A percentile compares a stretch with the other conserved stretches of the same genome.
Conservation (phyloP, 1,140 invertebrate species). For the Vollenhovia emeryi region DNA sequence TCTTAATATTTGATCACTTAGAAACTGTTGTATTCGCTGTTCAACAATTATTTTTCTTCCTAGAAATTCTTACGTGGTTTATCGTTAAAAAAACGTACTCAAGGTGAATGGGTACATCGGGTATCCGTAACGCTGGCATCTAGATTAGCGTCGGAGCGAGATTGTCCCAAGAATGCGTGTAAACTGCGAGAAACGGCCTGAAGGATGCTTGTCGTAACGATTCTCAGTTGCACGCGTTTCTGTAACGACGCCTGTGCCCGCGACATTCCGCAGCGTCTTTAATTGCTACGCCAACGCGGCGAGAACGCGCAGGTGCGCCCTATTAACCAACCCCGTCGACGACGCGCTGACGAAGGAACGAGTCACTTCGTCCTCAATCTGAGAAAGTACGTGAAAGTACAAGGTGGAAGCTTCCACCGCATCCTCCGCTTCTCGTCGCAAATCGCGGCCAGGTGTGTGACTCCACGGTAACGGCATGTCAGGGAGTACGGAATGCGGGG, state of each 20-base stretch:
- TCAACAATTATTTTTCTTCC: constrained; percentile 1
- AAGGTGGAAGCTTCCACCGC: constrained; percentile 1
- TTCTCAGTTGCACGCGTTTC: constrained; percentile 32
- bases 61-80: neutral
- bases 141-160: constrained; percentile 22
- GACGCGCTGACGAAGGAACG: neutral
- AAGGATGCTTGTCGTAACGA: constrained; percentile 18
- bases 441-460: constrained; percentile 72
- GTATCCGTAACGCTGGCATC: constrained; percentile 8
- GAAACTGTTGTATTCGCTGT: neutral
- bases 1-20: neutral
- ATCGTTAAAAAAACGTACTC: neutral
- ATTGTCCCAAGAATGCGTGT: constrained; percentile 33
- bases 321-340: constrained; percentile 40
- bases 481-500: constrained; percentile 70
- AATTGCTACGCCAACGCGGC: constrained; percentile 64
- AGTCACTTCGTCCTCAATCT: constrained; percentile 62
- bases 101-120: neutral
- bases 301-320: constrained; percentile 27
- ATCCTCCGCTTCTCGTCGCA: constrained; percentile 2
- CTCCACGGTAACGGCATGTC: constrained; percentile 72
- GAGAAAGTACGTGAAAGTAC: constrained; percentile 69
- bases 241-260: constrained; percentile 58
- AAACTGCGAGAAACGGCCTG: neutral
- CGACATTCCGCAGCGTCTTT: constrained; percentile 71